Base-by-base conservation (phyloP, 1,140 invertebrate species). In the Samia ricini region DNA sequence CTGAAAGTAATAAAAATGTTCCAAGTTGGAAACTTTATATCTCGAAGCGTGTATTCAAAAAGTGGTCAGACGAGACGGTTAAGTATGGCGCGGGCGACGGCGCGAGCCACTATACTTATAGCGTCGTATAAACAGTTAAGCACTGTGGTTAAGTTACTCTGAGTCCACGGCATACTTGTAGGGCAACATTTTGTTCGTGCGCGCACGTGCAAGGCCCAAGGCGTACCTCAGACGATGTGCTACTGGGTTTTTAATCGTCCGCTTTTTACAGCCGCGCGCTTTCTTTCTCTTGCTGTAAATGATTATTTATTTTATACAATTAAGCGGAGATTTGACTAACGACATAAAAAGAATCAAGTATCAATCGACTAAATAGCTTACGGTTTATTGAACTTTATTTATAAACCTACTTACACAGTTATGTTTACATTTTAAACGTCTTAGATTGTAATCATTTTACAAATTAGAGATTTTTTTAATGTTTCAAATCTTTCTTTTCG, bases 211-310 rank as follows among this genome's bases (percentile, higher is more conserved):
- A 83, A 24, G 26, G 74, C 83, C 65, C 59, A 65, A 63, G 81
- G 82, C 83, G 61, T 49, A 63, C 63, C 61, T 29, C 50, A 48
- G 33, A 10, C 26, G n/a, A 29, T n/a, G 63, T 55, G 86, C 84
- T 89, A 89, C 86, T 79, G 85, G 78, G 60, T 74, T 85, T 78
- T 79, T 85, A 82, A 81, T 81, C 69, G 69, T n/a, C 75, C 71
- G 57, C 71, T 74, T 75, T 81, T 76, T 69, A 63, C 64, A 24
- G 57, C 51, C 56, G 64, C 56, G 64, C 70, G 68, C 71, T 66
- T 69, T 76, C 18, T 19, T 75, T 74, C 66, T 76, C 70, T 72
- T 54, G 65, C 51, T 55, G 55, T 42, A 29, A 42, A 55, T 23
- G 51, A 36, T 62, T 64, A 60, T 68, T 68, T 60, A 63, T 60